Conservation (phyloP, 2,113 vertebrate species). For the Zosterops borbonicus region DNA sequence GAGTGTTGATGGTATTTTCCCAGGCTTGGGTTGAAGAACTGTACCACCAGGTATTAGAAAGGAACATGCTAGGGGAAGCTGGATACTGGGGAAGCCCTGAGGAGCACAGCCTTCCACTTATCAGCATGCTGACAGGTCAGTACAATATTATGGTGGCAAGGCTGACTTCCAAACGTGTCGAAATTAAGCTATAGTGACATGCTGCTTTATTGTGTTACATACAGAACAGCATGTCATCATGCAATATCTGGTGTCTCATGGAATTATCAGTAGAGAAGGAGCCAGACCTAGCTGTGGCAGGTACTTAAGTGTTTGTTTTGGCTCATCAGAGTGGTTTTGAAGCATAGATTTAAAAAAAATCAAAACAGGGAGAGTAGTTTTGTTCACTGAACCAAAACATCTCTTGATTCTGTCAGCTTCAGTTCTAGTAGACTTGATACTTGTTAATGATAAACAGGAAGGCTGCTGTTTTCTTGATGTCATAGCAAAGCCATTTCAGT, state of each 20-base stretch:
- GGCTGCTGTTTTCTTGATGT: background rate
- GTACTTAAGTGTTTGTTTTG: background rate
- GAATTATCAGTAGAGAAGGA: background rate
- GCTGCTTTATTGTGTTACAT: background rate
- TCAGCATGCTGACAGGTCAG: constrained; percentile 92
- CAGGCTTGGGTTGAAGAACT: constrained; percentile 95
- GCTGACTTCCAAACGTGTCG: background rate
- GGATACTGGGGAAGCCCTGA: constrained; percentile 89
- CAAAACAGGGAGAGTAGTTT: background rate
- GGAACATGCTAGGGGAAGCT: constrained; percentile 91
- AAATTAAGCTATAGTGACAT: background rate
- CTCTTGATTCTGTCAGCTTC: background rate
- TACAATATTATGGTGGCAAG: background rate
- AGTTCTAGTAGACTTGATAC: background rate
- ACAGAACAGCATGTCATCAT: background rate
- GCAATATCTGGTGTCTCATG: background rate
- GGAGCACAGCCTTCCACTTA: constrained; percentile 84
- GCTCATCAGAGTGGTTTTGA: background rate
- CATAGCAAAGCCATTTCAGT: background rate
- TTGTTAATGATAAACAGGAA: background rate
- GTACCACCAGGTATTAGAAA: constrained; percentile 89
- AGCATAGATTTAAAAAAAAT: background rate
- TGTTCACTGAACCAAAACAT: background rate
- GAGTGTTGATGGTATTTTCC: constrained; percentile 91
- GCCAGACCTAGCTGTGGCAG: background rate